Conservation (phyloP, 2,113 vertebrate genomes). For the Cyprinodon brontotheroides region DNA sequence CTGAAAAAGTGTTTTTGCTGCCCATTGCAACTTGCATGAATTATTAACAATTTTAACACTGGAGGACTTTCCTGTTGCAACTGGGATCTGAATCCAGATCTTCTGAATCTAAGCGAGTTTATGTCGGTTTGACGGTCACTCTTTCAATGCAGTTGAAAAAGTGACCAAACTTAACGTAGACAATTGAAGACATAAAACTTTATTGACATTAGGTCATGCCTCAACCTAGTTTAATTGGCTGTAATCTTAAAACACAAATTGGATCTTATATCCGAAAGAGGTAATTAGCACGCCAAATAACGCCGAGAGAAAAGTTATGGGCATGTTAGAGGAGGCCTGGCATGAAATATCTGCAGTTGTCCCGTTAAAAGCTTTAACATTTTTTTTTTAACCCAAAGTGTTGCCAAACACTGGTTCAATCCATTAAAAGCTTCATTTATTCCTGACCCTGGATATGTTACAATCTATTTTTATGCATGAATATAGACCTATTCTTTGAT, state of each 20-base stretch:
- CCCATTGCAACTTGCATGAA: background rate
- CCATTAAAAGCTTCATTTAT: constrained; percentile 10
- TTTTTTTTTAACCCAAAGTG: constrained; percentile 48
- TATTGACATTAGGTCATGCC: constrained; percentile 51
- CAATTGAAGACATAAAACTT: constrained; percentile 38
- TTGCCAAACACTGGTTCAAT: constrained; percentile 54
- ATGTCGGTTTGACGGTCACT: constrained; percentile 42
- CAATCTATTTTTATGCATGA: constrained; percentile 61
- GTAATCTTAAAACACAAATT: constrained; percentile 42
- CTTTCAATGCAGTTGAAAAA: background rate
- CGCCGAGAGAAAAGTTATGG: constrained; percentile 52
- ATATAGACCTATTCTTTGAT: background rate
- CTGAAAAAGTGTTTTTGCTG: too few relatives aligned
- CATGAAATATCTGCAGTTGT: constrained; percentile 65
- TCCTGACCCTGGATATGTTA: constrained; percentile 9
- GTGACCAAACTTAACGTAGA: constrained; percentile 33
- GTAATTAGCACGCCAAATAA: constrained; percentile 62
- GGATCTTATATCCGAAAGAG: constrained; percentile 56
- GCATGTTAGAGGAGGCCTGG: constrained; percentile 54
- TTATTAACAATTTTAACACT: too few relatives aligned
- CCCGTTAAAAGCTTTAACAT: constrained; percentile 56
- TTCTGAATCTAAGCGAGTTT: too few relatives aligned
- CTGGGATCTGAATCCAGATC: too few relatives aligned
- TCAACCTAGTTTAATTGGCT: constrained; percentile 54
- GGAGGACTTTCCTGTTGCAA: too few relatives aligned